A percentile compares a stretch with the other conserved stretches of the same genome.
Evolutionary conservation across 2,797 vertebrate species (phyloP).

Genomic region (Halcyon smyrnensis): DNA sequence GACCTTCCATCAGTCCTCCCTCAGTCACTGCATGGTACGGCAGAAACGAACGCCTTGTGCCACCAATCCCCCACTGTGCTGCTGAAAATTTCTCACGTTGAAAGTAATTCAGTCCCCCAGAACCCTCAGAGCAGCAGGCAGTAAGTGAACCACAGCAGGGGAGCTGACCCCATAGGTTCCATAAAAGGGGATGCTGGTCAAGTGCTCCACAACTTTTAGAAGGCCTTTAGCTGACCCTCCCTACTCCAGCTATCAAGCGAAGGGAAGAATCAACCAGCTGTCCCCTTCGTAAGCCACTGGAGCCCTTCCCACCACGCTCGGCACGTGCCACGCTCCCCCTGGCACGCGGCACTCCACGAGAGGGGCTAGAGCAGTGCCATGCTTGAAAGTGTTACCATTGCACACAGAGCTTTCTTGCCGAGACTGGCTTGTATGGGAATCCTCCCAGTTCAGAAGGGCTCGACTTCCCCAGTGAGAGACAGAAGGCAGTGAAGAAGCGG

Average conservation of each 20-base stretch:
- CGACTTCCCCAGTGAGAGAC: background rate
- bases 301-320: background rate
- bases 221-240: background rate
- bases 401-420: background rate
- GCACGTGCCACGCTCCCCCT: background rate
- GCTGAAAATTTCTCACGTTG: background rate
- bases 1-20: background rate
- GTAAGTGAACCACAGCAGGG: background rate
- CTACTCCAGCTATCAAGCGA: background rate
- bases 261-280: background rate
- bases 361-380: background rate
- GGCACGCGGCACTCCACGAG: background rate
- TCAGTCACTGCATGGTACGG: background rate
- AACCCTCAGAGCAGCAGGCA: background rate
- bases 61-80: background rate
- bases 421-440: background rate
- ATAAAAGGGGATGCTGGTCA: background rate
- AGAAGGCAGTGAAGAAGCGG: background rate
- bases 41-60: background rate
- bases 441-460: background rate
- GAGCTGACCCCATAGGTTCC: background rate
- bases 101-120: background rate
- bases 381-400: background rate
- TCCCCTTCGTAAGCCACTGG: background rate
- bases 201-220: background rate